Base-by-base conservation (phyloP, 2,888 invertebrate genomes). In the Stenodera caucasica region DNA sequence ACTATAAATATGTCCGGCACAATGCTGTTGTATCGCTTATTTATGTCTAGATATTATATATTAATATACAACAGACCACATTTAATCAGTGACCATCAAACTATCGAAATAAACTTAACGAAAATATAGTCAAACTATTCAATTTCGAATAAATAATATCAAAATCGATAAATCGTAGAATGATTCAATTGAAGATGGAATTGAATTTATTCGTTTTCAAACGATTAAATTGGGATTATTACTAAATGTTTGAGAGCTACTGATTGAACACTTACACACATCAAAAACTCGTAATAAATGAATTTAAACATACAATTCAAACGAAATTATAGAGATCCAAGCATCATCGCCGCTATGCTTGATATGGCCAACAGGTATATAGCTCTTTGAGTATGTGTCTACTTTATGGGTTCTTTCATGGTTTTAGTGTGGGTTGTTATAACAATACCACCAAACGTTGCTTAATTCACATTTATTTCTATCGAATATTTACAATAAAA, bases 1-100 rank as follows among this genome's bases (percentile, higher is more conserved):
- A 80, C 80, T 77, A 79, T 80, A 80, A 80, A 80, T 80, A 80
- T 79, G 77, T 77, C 73, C 64, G 57, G 72, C 75, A 78, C 79
- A 80, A 78, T 78, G 78, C 78, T 61, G 73, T 78, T 76, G 77
- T 79, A 78, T 77, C 75, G 75, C 78, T 77, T 80, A 80, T 80
- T 79, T 79, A 79, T 78, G 77, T 72, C 72, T 72, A 70, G 73
- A 73, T 75, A 77, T 78, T 75, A 77, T 79, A 78, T 79, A 77
- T 79, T 79, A 77, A 78, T 79, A 78, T 74, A 73, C 71, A 56
- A 58, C 57, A 57, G 26, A n/a, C 40, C 33, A 49, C 49, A 53
- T 30, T 12, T 14, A 30, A 30, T 29, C 65, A 60, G 67, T 49
- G 61, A 49, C 51, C 51, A 58, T 59, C 63, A 68, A 67, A 59